Evolutionary conservation across 2,888 invertebrate genomes (phyloP).

Genomic region (Thymelicus lineola): DNA sequence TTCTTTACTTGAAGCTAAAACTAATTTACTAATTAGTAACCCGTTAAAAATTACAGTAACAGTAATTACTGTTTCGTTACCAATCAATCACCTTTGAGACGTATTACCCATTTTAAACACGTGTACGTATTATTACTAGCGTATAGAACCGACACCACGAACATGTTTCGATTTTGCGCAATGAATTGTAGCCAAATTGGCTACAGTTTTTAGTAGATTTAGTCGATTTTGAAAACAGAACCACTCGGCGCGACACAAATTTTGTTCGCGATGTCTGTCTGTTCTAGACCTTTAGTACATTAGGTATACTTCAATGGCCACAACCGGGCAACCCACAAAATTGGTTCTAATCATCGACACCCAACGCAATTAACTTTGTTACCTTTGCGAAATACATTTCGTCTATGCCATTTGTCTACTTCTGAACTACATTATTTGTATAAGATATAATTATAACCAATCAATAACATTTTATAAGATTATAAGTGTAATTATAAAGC

Average conservation of each 20-base stretch:
- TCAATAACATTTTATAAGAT: constrained; percentile 6
- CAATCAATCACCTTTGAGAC: constrained; percentile 7
- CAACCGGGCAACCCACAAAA: too few relatives aligned
- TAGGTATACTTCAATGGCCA: too few relatives aligned
- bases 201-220: too few relatives aligned
- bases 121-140: too few relatives aligned
- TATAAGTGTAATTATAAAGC: neutral
- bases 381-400: neutral
- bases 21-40: neutral
- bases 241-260: too few relatives aligned
- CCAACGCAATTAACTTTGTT: constrained; percentile 6
- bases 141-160: too few relatives aligned
- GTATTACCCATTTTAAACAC: neutral
- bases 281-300: too few relatives aligned
- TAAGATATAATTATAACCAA: neutral
- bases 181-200: too few relatives aligned
- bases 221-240: too few relatives aligned
- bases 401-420: neutral
- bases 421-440: neutral
- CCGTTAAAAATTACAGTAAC: neutral
- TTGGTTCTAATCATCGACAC: neutral
- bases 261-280: too few relatives aligned
- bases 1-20: neutral
- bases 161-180: too few relatives aligned
- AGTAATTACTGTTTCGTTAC: neutral